Conservation (phyloP, 1,140 invertebrate genomes). For the Pachyrhynchus sulphureomaculatus region DNA sequence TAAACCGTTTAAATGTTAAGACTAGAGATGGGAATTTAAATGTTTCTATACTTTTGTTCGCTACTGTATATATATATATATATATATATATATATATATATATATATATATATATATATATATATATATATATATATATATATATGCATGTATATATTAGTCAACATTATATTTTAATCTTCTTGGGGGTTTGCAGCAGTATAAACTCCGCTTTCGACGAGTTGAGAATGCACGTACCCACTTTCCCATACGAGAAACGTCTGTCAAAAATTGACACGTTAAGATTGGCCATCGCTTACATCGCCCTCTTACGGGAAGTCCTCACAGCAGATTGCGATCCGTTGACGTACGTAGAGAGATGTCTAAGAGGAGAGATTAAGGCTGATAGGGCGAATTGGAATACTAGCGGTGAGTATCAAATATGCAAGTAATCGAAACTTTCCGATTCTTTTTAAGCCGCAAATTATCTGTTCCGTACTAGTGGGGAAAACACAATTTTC, state of each 20-base stretch:
- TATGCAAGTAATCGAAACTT: no score
- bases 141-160: no score
- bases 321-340: slow-evolving; percentile 89
- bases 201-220: slow-evolving; percentile 99
- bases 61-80: no score
- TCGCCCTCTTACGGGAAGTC: slow-evolving; percentile 88
- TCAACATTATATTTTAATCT: slow-evolving; percentile 18
- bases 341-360: slow-evolving; percentile 90
- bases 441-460: no score
- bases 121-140: no score
- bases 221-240: slow-evolving; percentile 91
- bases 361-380: slow-evolving; percentile 83
- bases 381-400: slow-evolving; percentile 90
- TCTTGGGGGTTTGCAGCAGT: slow-evolving; percentile 73
- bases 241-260: slow-evolving; percentile 97
- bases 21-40: no score
- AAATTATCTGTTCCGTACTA: no score
- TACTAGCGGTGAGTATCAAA: slow-evolving; percentile 90
- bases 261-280: slow-evolving; percentile 97
- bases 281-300: slow-evolving; percentile 94
- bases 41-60: no score
- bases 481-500: no score
- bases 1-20: no score
- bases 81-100: no score
- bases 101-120: no score